Base-by-base conservation (phyloP, 2,888 invertebrate species). In the Didymodactylos carnosus region DNA sequence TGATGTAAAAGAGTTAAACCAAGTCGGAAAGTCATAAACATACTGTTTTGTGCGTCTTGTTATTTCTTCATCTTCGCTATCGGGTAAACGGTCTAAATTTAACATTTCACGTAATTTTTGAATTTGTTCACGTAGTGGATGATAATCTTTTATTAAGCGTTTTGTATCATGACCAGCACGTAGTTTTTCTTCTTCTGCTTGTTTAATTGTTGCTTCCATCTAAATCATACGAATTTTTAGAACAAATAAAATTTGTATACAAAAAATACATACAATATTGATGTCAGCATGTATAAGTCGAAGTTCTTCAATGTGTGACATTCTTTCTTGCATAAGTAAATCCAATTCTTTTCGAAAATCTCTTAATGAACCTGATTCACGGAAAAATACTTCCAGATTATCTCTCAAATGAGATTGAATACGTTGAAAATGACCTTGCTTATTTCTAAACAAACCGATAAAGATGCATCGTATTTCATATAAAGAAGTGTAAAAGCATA, bases 121-220 rank as follows among this genome's bases (percentile, higher is more conserved):
- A 78, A 95, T 89, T 84, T 94, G 92, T 75, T 89, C 88, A 84
- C 94, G 95, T 76, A 95, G 85, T 53, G 94, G 94, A 49, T 90
- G 86, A 86, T 92, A 94, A 84, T 95, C 94, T 81, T 93, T 93
- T 84, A 94, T 92, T 77, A 94, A 87, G 51, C 92, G 87, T 81
- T 92, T 90, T 46, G 94, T 93, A 80, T 88, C 88, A 78, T 90
- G 89, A 79, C 94, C 86, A 51, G 92, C 90, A 79, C 92, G 87
- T 70, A 88, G 88, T 82, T 92, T 88, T 79, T 92, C 91, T 83
- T 94, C 94, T 82, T 95, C 94, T 0, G 94, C 91, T 86, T 94
- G 93, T 82, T 95, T 95, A 78, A 95, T 94, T 8, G 94, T 92
- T 71, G 91, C 90, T 85, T 95, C 95, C 94, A 95, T 94, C 91